phyloP scores from a whole-genome alignment of 2,888 invertebrate species.

The Orchesella flavescens region DNA sequence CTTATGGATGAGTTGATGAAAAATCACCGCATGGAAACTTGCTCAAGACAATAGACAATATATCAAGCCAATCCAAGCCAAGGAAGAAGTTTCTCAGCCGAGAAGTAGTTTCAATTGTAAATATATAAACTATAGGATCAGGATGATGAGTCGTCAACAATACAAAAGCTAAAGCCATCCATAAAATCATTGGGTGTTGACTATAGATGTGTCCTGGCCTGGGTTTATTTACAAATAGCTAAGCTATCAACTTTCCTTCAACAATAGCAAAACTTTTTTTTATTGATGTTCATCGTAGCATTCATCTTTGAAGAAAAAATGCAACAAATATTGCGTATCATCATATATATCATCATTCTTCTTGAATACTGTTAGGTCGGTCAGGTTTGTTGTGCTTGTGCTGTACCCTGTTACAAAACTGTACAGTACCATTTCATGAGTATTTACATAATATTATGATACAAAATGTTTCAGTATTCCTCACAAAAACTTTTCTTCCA shows the following conservation, averaged over 20 bases:
- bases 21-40: constrained; percentile 7
- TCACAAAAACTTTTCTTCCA: neutral
- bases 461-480: constrained; percentile 30
- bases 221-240: too few relatives aligned
- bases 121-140: neutral
- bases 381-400: neutral
- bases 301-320: too few relatives aligned
- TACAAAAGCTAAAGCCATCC: neutral
- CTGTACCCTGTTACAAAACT: neutral
- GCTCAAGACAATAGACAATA: constrained; percentile 22
- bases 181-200: too few relatives aligned
- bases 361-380: too few relatives aligned
- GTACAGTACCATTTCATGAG: neutral
- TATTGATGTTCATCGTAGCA: too few relatives aligned
- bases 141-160: neutral
- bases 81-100: neutral
- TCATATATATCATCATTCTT: too few relatives aligned
- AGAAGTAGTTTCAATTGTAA: too few relatives aligned
- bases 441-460: neutral
- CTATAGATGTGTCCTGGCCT: too few relatives aligned
- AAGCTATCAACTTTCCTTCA: too few relatives aligned
- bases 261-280: too few relatives aligned
- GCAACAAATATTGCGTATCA: too few relatives aligned
- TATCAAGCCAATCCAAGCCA: neutral
- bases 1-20: constrained; percentile 8